Conservation (phyloP, 2,797 vertebrate species). For the Calcarius lapponicus region DNA sequence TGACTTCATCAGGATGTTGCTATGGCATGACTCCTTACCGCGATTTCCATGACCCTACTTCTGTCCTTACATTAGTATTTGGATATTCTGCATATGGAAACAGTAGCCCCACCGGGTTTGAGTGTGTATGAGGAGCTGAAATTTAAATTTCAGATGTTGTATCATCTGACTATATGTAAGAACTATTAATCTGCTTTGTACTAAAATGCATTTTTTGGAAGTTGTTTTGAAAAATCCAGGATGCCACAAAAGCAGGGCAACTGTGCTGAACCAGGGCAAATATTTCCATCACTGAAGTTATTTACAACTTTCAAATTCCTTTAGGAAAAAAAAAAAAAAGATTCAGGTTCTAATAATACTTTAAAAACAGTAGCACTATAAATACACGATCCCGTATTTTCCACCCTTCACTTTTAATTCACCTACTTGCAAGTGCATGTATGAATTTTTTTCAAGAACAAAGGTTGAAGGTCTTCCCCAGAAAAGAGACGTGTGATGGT, state of each 20-base stretch:
- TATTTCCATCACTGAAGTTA: background rate
- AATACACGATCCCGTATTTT: background rate
- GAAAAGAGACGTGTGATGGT: no score
- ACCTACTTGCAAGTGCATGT: fast-evolving
- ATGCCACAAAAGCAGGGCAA: background rate
- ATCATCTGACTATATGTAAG: background rate
- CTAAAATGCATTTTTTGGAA: background rate
- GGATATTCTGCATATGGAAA: background rate
- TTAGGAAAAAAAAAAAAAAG: background rate
- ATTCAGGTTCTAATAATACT: background rate
- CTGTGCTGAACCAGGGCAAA: background rate
- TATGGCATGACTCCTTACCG: background rate
- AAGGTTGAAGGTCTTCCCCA: background rate
- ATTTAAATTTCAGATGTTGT: background rate
- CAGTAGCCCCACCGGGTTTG: background rate
- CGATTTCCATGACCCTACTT: background rate
- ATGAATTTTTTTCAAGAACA: background rate
- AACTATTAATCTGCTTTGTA: background rate
- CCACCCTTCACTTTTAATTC: background rate
- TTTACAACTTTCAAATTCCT: background rate
- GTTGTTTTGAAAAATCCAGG: background rate
- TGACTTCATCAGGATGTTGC: background rate
- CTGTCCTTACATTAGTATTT: background rate
- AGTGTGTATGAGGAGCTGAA: background rate
- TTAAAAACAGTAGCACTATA: background rate